phyloP scores from a whole-genome alignment of 2,113 vertebrate species.

The Apodemus speciosus region DNA sequence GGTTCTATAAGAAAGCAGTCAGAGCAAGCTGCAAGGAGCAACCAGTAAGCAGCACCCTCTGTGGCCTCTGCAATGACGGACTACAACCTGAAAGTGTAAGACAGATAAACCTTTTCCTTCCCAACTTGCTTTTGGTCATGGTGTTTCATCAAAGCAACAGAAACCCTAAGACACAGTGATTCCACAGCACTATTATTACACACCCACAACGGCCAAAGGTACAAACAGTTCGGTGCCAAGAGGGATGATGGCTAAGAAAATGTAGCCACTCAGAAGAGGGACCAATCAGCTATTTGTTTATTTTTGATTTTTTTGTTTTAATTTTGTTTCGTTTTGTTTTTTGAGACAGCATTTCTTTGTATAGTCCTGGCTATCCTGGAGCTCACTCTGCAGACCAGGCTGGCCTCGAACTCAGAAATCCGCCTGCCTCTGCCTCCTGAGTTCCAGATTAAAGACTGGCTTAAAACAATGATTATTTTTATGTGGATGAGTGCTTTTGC shows the following conservation, averaged over 20 bases:
- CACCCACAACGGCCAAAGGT: neutral
- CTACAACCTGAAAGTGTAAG: neutral
- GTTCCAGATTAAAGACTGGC: neutral
- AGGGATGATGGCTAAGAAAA: neutral
- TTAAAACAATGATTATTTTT: neutral
- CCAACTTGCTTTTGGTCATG: neutral
- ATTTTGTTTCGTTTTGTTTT: too few species aligned
- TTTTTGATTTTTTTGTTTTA: neutral
- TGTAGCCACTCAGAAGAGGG: neutral
- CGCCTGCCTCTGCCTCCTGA: neutral
- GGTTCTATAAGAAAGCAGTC: neutral
- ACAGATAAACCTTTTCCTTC: neutral
- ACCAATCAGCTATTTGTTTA: neutral
- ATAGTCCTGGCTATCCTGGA: too few species aligned
- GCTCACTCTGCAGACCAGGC: too few species aligned
- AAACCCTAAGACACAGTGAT: neutral
- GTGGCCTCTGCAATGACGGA: neutral
- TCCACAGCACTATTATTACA: neutral
- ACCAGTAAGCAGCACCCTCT: neutral
- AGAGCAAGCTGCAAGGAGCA: neutral
- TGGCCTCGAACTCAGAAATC: too few species aligned
- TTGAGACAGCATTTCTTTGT: too few species aligned
- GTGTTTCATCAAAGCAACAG: neutral
- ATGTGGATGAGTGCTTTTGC: neutral
- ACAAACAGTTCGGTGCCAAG: neutral